Evolutionary conservation across 2,797 vertebrate genomes (phyloP).

Genomic region (Urophycis tenuis): DNA sequence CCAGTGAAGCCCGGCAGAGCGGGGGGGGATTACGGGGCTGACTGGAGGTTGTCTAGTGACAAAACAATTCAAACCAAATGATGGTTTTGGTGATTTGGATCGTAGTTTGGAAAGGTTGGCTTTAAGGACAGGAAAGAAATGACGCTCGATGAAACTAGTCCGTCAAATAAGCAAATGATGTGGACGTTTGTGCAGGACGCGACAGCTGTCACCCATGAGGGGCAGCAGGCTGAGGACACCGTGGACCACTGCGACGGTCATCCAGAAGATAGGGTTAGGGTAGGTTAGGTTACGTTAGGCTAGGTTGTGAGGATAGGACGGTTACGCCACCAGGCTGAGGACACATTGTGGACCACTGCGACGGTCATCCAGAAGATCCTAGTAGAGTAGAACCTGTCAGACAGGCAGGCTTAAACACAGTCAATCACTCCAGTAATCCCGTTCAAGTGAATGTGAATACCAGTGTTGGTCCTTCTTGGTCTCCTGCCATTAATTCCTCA

Average conservation of each 20-base stretch:
- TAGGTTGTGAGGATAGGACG: too few relatives aligned
- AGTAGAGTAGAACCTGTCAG: too few relatives aligned
- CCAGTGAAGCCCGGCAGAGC: slow-evolving; percentile 24
- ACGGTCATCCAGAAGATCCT: too few relatives aligned
- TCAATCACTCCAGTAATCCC: neutral
- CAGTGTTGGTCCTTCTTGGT: neutral
- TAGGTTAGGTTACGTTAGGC: too few relatives aligned
- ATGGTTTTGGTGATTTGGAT: neutral
- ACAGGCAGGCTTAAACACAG: neutral
- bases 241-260: too few relatives aligned
- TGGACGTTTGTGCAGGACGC: neutral
- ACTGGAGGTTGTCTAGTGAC: slow-evolving; percentile 26
- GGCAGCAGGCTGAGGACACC: neutral
- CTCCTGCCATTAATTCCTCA: slow-evolving; percentile 39
- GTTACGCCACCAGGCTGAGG: too few relatives aligned
- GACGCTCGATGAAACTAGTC: too few relatives aligned
- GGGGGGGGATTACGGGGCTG: slow-evolving; percentile 40
- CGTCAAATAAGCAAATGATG: neutral
- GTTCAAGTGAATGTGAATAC: neutral
- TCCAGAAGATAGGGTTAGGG: too few relatives aligned
- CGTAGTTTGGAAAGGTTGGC: too few relatives aligned
- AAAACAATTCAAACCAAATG: neutral
- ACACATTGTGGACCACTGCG: too few relatives aligned
- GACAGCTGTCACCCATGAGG: neutral
- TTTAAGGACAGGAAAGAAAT: too few relatives aligned